Conservation (phyloP, 2,888 invertebrate species). For the Ephialtes manifestator region DNA sequence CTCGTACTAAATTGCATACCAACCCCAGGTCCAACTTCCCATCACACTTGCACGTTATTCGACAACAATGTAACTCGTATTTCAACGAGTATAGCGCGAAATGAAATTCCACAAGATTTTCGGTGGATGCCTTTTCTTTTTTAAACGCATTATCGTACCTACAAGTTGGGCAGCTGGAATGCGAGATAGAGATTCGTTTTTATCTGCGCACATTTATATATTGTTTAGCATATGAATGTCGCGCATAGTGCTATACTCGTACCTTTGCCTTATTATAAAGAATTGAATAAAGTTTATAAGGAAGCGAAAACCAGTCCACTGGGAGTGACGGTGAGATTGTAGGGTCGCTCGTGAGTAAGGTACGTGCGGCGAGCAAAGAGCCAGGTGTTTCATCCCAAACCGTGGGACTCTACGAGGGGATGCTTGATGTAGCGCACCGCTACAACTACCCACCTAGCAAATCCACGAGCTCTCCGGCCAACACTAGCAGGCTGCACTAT, state of each 20-base stretch:
- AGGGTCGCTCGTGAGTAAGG: conserved; percentile 55
- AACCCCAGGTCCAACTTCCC: too few relatives aligned
- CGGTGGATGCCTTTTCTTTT: neutral
- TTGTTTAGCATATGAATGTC: conserved; percentile 85
- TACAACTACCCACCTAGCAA: conserved; percentile 64
- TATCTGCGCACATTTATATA: conserved; percentile 79
- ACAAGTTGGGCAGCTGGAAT: conserved; percentile 64
- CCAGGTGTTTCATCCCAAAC: conserved; percentile 82
- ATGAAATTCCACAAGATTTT: conserved; percentile 1
- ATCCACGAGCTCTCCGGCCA: conserved; percentile 68
- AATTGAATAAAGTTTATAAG: conserved; percentile 85
- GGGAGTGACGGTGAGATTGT: conserved; percentile 61
- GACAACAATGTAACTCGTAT: conserved; percentile 1
- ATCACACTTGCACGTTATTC: neutral
- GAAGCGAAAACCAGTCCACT: conserved; percentile 77
- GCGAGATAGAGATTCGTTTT: conserved; percentile 81
- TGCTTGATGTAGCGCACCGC: conserved; percentile 72
- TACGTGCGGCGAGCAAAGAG: conserved; percentile 55
- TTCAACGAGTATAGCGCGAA: neutral
- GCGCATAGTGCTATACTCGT: conserved; percentile 24
- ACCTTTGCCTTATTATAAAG: conserved; percentile 83
- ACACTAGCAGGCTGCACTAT: conserved; percentile 4
- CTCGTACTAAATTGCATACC: neutral
- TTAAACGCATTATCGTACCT: conserved; percentile 30
- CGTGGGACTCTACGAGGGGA: conserved; percentile 82